Evolutionary conservation across 2,888 invertebrate genomes (phyloP).

Genomic region (Melieria picta): DNA sequence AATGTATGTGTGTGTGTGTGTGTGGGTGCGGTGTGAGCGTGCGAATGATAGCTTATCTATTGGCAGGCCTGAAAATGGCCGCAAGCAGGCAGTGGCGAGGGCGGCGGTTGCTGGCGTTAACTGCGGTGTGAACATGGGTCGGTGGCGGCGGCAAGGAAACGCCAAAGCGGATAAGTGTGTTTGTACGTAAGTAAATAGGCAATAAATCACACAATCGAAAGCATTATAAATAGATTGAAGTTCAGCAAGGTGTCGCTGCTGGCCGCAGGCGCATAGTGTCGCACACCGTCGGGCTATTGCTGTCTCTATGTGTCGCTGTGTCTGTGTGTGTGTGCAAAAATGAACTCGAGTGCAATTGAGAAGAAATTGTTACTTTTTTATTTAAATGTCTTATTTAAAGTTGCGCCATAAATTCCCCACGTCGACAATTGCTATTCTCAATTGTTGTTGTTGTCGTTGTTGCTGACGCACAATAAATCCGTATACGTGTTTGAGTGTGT

Average conservation of each 20-base stretch:
- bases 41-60: slow-evolving; percentile 31
- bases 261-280: not conserved
- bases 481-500: not conserved
- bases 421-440: not conserved
- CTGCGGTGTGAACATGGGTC: too few species aligned
- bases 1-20: not conserved
- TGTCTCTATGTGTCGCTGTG: not conserved
- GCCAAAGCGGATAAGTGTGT: not conserved
- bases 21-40: slow-evolving; percentile 7
- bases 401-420: slow-evolving; percentile 18
- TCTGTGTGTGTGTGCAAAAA: not conserved
- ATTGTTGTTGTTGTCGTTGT: not conserved
- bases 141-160: not conserved
- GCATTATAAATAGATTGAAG: slow-evolving; percentile 34
- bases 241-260: slow-evolving; percentile 20
- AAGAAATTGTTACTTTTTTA: not conserved
- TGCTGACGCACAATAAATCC: slow-evolving; percentile 11
- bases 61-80: not conserved
- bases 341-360: too few species aligned
- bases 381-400: slow-evolving; percentile 24
- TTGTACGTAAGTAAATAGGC: slow-evolving; percentile 19
- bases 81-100: not conserved
- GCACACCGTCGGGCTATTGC: not conserved
- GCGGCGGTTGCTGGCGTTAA: not conserved
- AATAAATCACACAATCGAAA: slow-evolving; percentile 37